Base-by-base conservation (phyloP, 2,888 invertebrate species). In the Trissoscelio sp. region DNA sequence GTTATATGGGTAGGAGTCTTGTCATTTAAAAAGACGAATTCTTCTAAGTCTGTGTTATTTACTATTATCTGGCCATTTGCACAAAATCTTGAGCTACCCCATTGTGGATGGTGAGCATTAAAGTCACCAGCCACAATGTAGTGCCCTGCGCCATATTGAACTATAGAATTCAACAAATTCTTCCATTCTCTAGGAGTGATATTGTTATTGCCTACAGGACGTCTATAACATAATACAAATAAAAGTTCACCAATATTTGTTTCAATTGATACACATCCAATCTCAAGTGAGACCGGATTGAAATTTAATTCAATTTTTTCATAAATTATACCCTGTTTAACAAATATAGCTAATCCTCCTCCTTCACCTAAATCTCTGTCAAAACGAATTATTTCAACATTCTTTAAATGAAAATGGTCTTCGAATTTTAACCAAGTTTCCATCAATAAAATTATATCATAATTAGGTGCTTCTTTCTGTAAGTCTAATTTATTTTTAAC, bases 401-500 rank as follows among this genome's bases (percentile, higher is more conserved):
- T 31, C 0, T 46, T 34, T n/a, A 75, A 16, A 51, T 51, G 9
- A 67, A 37, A 75, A 11, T 53, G 37, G 14, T 75, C 75, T 18
- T 60, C 51, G 1, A 11, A 9, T 1, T 58, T 75, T 12, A 75
- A 53, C 58, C 66, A 67, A 1, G 75, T 75, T 75, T 75, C 67
- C 14, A 16, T 57, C 0, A 12, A 11, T 16, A 75, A 9, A 12
- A 75, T 67, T 5, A 44, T 44, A 20, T 66, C 66, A 67, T 24
- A 67, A 1, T 58, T 31, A n/a, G 0, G 5, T 42, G 44, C 20
- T 0, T 51, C 24, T 9, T 1, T n/a, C 0, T 75, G 44, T 48
- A 69, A 55, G 14, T 62, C 69, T 20, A 55, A 7, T 69, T 69
- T 69, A 46, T 77, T 77, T 62, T 58, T 62, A 5, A 69, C 37